Conservation (phyloP, 2,888 invertebrate species). For the Tenthredo livida region DNA sequence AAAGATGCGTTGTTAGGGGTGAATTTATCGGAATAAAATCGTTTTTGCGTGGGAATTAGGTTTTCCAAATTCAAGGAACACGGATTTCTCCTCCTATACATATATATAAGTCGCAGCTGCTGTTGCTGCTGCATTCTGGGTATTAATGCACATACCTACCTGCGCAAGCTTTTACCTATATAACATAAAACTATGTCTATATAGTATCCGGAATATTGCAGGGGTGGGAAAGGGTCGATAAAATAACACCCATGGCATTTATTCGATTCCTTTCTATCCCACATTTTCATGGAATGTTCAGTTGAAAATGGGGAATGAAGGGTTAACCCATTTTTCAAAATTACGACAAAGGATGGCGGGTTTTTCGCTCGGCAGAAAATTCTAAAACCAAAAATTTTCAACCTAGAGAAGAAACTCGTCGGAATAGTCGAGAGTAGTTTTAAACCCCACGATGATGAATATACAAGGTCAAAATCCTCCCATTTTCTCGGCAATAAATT, state of each 20-base stretch:
- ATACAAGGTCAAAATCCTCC: neutral
- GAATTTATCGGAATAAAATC: slow-evolving; percentile 55
- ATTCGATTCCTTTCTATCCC: neutral
- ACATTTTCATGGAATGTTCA: neutral
- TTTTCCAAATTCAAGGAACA: slow-evolving; percentile 54
- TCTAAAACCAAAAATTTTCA: neutral
- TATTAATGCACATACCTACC: neutral
- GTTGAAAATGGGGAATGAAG: neutral
- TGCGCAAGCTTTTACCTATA: neutral
- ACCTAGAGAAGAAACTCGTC: neutral
- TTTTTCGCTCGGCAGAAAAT: neutral
- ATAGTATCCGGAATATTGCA: neutral
- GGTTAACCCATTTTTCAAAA: neutral
- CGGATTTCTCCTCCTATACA: neutral
- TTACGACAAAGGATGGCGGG: neutral
- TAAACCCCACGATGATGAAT: neutral
- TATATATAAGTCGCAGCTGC: neutral
- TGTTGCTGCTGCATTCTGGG: neutral
- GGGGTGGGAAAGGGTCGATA: slow-evolving; percentile 4
- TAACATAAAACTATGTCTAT: neutral
- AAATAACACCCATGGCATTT: neutral
- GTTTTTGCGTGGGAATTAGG: slow-evolving; percentile 58
- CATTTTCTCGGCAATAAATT: slow-evolving; percentile 9
- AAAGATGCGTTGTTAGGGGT: slow-evolving; percentile 1
- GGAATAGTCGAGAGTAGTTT: neutral